Evolutionary conservation across 2,113 vertebrate species (phyloP), one percentile per base, ranked within the genome.

Genomic region (Turnix velox): DNA sequence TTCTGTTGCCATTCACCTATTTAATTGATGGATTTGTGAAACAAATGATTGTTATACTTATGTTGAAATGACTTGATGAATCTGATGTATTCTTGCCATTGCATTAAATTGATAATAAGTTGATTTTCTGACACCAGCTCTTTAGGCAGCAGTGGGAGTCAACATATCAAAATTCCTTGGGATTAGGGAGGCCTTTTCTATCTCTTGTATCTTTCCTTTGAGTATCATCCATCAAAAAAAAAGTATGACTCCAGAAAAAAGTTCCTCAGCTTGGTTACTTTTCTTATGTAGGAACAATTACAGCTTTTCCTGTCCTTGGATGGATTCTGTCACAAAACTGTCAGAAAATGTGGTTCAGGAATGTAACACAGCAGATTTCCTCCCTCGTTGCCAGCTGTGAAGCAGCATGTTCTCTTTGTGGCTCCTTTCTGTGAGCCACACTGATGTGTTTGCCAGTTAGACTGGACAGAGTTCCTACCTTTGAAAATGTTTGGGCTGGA

Each of bases 331-430:
- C 82, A 82, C 67, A 73, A 58, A 95, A 35, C 33, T 83, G 55
- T 93, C 48, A 88, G 69, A 85, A 94, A 90, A 62, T n/a, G 33
- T 86, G 79, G 22, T 76, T 93, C 45, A 84, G 75, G 67, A 88
- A 69, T 55, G 69, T 68, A 85, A 40, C 30, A 7, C 17, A 49
- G 62, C 68, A 82, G 73, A 89, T 93, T 92, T 63, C 30, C 43
- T 73, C 25, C 23, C 14, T 58, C 33, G 6, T 4, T 92, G 31
- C 90, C 88, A 87, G 61, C 48, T 88, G 83, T 94, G 80, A 76
- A 76, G 58, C n/a, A 61, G 31, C 65, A 16, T 27, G 10, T 40
- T 85, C 42, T 73, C 27, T 87, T 88, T 37, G 52, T 57, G 84
- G 52, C 74, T 39, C 12, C 4, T 72, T 88, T 77, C 57, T 84